Evolutionary conservation across 2,888 invertebrate genomes (phyloP).

Genomic region (Syrista parreyssii): DNA sequence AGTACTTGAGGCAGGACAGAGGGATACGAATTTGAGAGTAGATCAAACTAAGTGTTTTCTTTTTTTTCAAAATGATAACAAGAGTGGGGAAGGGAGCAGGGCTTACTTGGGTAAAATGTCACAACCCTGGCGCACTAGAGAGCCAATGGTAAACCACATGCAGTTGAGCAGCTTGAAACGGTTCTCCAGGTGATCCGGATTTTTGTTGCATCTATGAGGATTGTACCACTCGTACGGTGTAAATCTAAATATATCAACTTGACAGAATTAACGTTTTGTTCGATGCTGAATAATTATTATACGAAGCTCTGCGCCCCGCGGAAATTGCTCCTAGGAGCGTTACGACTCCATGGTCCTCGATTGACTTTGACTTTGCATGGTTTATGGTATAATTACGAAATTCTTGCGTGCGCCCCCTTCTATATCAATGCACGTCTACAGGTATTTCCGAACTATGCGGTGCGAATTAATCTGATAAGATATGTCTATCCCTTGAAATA

Average conservation of each 20-base stretch:
- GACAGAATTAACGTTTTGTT: neutral
- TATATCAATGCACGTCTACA: neutral
- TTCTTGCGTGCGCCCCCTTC: neutral
- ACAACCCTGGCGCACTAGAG: slow-evolving; percentile 95
- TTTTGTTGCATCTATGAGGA: slow-evolving; percentile 86
- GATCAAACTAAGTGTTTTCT: slow-evolving; percentile 22
- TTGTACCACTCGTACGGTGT: slow-evolving; percentile 97
- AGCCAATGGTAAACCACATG: slow-evolving; percentile 97
- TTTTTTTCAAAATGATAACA: neutral
- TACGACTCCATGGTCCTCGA: neutral
- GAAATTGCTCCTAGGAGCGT: neutral
- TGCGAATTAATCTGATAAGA: neutral
- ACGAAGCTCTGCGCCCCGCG: neutral
- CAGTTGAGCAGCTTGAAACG: slow-evolving; percentile 94
- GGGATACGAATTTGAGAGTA: neutral
- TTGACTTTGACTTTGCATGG: neutral
- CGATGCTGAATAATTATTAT: neutral
- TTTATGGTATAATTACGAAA: neutral
- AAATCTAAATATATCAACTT: slow-evolving; percentile 73
- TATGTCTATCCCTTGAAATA: neutral
- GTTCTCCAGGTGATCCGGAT: slow-evolving; percentile 87
- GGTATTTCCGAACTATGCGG: neutral
- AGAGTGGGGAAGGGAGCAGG: slow-evolving; percentile 5
- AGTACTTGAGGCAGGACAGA: neutral
- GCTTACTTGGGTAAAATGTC: slow-evolving; percentile 94